These are phyloP conservation scores for Enteromius unitaeniatus DNA, from an alignment of 2,797 vertebrate species.

Conservation along the genomic window DNA sequence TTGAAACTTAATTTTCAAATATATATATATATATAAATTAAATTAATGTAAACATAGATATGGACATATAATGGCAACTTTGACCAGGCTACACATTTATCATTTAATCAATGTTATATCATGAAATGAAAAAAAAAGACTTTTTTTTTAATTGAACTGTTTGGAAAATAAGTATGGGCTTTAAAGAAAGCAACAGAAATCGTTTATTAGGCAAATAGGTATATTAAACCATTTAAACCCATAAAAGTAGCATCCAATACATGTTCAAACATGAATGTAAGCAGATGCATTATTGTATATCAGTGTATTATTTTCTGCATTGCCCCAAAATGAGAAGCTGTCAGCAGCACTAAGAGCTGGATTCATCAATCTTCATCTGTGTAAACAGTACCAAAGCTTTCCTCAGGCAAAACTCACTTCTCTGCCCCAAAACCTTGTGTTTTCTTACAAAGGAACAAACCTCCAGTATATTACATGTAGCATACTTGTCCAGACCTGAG, in stretches of 20 bases:
- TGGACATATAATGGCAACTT: not conserved
- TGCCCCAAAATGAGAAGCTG: not conserved
- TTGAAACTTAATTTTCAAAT: not conserved
- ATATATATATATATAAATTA: not conserved
- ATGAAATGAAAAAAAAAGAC: not conserved
- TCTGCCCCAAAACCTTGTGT: not conserved
- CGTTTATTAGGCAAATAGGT: not conserved
- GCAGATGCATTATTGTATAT: not conserved
- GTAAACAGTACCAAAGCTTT: not conserved
- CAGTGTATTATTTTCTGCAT: not conserved
- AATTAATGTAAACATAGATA: not conserved
- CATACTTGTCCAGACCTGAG: conserved; percentile 43
- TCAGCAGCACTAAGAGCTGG: not conserved
- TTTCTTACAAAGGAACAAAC: not conserved
- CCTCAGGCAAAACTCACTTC: conserved; percentile 16
- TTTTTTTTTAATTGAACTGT: too few species aligned
- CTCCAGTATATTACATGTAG: not conserved
- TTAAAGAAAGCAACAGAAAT: not conserved
- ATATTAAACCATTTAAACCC: not conserved
- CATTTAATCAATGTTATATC: not conserved
- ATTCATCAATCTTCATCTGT: conserved; percentile 6
- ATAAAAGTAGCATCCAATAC: not conserved
- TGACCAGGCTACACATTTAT: not conserved
- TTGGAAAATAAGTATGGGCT: not conserved
- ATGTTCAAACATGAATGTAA: not conserved